Base-by-base conservation (phyloP, 2,888 invertebrate genomes). In the Megalurothrips usitatus region DNA sequence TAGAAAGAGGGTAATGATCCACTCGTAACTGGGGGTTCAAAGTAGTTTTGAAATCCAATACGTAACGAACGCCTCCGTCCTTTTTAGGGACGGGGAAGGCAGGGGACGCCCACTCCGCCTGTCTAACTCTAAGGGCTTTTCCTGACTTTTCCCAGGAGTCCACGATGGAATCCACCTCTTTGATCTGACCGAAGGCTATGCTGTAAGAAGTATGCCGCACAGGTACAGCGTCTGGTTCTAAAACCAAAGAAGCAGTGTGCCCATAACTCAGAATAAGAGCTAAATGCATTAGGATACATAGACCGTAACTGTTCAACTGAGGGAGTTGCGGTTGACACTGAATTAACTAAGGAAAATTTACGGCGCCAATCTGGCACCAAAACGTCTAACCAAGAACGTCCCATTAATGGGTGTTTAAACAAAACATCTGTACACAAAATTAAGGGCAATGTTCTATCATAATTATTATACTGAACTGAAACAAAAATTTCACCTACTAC, bases 21-120 rank as follows among this genome's bases (percentile, higher is more conserved):
- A 84, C 82, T 52, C 84, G 80, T 78, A 85, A 48, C n/a, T 83
- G 81, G 10, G 84, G 84, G 81, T 85, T 85, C 47, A 85, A 82
- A 9, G 85, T 84, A 43, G 81, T 81, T 79, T 83, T 84, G 78
- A 82, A 84, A 82, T 84, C 83, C 11, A 82, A 84, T 82, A 83
- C 83, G 28, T 83, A 81, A 58, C 82, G 78, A 4, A 83, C 26
- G 47, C 58, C 58, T 49, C 78, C 81, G 48, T 82, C 81, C 63
- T 81, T 81, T 82, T 83, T 83, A n/a, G 79, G 80, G 26, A 82
- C 83, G 12, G 80, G 81, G 26, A 82, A 82, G 78, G 81, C 81
- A n/a, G 82, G 83, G 17, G 83, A 80, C 26, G 82, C 82, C 82
- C 82, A 83, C 8, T 81, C 79, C 23, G 80, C 79, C 52, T 49